Evolutionary conservation across 2,113 vertebrate species (phyloP).

Genomic region (Ictalurus furcatus): DNA sequence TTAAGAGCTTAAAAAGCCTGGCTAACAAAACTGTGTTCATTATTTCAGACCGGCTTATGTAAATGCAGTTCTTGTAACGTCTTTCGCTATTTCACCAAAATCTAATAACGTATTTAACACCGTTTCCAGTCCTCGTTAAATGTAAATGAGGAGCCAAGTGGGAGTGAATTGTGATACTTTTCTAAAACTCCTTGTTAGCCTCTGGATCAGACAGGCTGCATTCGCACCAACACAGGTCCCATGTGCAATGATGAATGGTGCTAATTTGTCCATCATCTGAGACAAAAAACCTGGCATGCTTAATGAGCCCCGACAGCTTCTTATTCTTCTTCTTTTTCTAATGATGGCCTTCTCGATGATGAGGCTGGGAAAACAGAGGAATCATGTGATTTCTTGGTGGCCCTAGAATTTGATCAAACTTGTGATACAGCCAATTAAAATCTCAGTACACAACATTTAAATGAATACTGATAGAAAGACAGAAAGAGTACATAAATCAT

Average conservation of each 20-base stretch:
- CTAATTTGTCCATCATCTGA: conserved; percentile 52
- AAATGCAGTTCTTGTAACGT: background rate
- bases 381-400: conserved; percentile 25
- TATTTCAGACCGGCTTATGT: background rate
- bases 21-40: conserved; percentile 21
- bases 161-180: background rate
- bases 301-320: conserved; percentile 29
- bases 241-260: background rate
- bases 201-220: conserved; percentile 9
- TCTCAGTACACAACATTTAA: conserved; percentile 1
- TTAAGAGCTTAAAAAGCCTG: background rate
- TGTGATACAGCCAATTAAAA: conserved; percentile 27
- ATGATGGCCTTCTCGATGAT: conserved; percentile 26
- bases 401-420: conserved; percentile 16
- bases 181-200: conserved; percentile 4
- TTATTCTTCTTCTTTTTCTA: background rate
- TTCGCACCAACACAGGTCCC: conserved; percentile 5
- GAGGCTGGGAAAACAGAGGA: background rate
- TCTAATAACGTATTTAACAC: conserved; percentile 19
- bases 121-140: conserved; percentile 25
- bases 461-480: background rate
- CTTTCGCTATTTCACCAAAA: conserved; percentile 30
- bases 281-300: conserved; percentile 7
- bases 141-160: conserved; percentile 31
- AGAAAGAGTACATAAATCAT: background rate